Percentiles rank a stretch among this genome's conserved stretches.
These are phyloP conservation scores for Brachionus sp. DNA, from an alignment of 1,140 invertebrate species.

Conservation along the genomic window DNA sequence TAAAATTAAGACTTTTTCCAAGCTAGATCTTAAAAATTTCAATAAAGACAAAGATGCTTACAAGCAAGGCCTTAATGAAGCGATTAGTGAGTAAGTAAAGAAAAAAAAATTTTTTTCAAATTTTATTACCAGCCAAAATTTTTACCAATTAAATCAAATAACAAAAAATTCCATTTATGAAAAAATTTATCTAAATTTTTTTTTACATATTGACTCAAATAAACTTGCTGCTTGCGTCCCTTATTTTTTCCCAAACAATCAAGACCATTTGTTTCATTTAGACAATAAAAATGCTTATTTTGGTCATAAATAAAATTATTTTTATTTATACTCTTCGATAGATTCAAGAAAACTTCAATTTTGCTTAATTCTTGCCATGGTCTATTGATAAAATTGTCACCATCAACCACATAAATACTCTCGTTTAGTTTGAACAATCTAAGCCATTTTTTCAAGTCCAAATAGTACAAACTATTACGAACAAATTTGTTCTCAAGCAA, in stretches of 20 bases:
- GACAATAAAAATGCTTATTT: constrained; percentile 32
- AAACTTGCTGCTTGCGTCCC: constrained; percentile 26
- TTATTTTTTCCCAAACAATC: constrained; percentile 37
- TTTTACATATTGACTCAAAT: constrained; percentile 35
- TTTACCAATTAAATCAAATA: constrained; percentile 33
- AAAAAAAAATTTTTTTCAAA: neutral
- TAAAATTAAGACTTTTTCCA: neutral
- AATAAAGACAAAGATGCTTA: constrained; percentile 43
- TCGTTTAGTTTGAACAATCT: constrained; percentile 8
- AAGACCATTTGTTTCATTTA: neutral
- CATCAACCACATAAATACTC: neutral
- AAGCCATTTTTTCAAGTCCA: constrained; percentile 15
- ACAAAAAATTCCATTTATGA: constrained; percentile 27
- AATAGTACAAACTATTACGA: constrained; percentile 29
- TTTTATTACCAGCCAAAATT: constrained; percentile 38
- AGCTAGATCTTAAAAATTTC: constrained; percentile 30
- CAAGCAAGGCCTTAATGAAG: constrained; percentile 9
- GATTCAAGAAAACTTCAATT: constrained; percentile 11
- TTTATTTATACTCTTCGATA: neutral
- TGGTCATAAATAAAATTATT: neutral
- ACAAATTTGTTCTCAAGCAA: constrained; percentile 2
- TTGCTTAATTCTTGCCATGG: constrained; percentile 38
- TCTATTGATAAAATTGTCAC: constrained; percentile 13
- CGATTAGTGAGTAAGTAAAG: constrained; percentile 34
- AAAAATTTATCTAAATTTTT: neutral